phyloP scores from a whole-genome alignment of 2,888 invertebrate species.

The Vannuccia rotundouncinata region DNA sequence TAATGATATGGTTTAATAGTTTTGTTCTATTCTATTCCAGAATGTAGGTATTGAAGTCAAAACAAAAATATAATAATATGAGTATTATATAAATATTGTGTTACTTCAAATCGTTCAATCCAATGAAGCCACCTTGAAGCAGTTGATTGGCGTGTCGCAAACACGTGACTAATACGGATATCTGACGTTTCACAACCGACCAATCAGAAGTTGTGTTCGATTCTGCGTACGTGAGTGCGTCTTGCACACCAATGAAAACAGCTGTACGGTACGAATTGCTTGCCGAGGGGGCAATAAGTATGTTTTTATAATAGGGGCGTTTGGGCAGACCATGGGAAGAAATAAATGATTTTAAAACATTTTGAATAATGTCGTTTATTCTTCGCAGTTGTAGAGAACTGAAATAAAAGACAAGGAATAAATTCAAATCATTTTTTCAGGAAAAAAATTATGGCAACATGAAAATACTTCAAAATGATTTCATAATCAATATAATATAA shows the following conservation, averaged over 20 bases:
- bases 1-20: too few relatives aligned
- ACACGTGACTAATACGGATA: background rate
- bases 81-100: background rate
- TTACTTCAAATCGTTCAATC: background rate
- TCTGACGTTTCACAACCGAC: background rate
- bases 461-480: too few relatives aligned
- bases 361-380: slow-evolving; percentile 22
- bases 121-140: background rate
- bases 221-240: background rate
- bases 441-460: too few relatives aligned
- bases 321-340: slow-evolving; percentile 25
- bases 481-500: too few relatives aligned
- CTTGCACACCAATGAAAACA: slow-evolving; percentile 25
- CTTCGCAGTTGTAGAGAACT: background rate
- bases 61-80: too few relatives aligned
- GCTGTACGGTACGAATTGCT: background rate
- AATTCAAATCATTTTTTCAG: background rate
- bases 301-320: slow-evolving; percentile 32
- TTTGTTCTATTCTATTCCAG: too few relatives aligned
- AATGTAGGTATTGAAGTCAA: too few relatives aligned
- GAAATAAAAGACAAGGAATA: background rate
- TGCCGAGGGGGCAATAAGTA: slow-evolving; percentile 1
- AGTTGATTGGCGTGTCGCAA: background rate
- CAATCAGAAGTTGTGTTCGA: background rate
- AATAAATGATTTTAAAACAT: slow-evolving; percentile 2